A percentile compares a stretch with the other conserved stretches of the same genome.
Evolutionary conservation across 2,113 vertebrate species (phyloP).

Genomic region (Eupsittula cactorum): DNA sequence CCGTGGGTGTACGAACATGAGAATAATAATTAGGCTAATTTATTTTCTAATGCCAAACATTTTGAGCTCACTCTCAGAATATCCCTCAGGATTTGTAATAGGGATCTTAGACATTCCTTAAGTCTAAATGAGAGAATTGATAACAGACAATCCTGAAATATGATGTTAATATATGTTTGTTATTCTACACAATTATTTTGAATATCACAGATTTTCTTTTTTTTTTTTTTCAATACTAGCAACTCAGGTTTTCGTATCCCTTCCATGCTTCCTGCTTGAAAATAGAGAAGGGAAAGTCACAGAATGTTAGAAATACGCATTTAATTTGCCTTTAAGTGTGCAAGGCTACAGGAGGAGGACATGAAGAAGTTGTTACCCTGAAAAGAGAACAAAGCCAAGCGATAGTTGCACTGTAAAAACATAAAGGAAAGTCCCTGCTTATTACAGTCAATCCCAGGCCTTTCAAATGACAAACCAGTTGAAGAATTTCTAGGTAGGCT

Average conservation of each 20-base stretch:
- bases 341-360: neutral
- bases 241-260: neutral
- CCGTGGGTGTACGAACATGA: neutral
- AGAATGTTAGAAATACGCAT: neutral
- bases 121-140: neutral
- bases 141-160: neutral
- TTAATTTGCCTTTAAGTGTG: neutral
- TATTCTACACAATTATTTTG: neutral
- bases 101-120: neutral
- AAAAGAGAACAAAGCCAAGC: conserved; percentile 10
- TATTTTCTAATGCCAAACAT: neutral
- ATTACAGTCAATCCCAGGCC: neutral
- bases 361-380: neutral
- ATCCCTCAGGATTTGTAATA: neutral
- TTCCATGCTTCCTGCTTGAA: neutral
- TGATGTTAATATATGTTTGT: neutral
- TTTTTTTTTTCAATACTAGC: neutral
- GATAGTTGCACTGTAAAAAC: conserved; percentile 1
- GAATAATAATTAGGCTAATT: neutral
- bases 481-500: conserved; percentile 22
- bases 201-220: neutral
- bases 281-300: neutral
- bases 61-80: neutral
- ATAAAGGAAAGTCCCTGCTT: conserved; percentile 1
- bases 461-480: conserved; percentile 29